These are phyloP conservation scores for Tapirus indicus DNA, from an alignment of 2,797 vertebrate genomes.

Conservation along the genomic window DNA sequence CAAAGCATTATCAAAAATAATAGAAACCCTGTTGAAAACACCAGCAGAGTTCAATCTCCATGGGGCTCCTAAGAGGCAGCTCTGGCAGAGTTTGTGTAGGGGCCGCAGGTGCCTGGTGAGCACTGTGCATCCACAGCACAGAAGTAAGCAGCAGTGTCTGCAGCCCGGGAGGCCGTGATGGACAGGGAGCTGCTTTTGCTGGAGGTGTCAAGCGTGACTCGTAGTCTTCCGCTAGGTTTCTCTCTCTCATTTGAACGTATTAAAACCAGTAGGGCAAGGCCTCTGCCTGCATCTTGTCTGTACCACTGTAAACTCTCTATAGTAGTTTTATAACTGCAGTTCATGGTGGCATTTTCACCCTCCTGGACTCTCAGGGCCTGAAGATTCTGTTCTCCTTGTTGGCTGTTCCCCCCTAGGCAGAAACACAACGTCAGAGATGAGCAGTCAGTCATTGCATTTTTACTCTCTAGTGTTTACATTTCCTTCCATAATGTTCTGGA, in stretches of 20 bases:
- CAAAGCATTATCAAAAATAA: not conserved
- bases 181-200: not conserved
- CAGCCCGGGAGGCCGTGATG: not conserved
- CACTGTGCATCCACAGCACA: conserved; percentile 47
- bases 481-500: not conserved
- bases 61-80: not conserved
- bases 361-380: conserved; percentile 12
- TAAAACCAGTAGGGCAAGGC: not conserved
- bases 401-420: conserved; percentile 59
- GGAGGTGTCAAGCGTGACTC: not conserved
- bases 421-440: conserved; percentile 23
- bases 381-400: conserved; percentile 30
- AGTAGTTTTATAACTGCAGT: conserved; percentile 29
- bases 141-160: conserved; percentile 53
- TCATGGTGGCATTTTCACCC: conserved; percentile 42
- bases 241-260: conserved; percentile 55
- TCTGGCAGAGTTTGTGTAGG: not conserved
- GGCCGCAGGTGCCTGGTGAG: not conserved
- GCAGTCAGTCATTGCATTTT: not conserved
- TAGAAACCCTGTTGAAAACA: not conserved
- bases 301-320: conserved; percentile 19
- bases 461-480: not conserved
- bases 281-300: not conserved
- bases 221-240: not conserved
- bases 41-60: not conserved